phyloP scores from a whole-genome alignment of 2,797 vertebrate species.

The Myotis daubentonii region DNA sequence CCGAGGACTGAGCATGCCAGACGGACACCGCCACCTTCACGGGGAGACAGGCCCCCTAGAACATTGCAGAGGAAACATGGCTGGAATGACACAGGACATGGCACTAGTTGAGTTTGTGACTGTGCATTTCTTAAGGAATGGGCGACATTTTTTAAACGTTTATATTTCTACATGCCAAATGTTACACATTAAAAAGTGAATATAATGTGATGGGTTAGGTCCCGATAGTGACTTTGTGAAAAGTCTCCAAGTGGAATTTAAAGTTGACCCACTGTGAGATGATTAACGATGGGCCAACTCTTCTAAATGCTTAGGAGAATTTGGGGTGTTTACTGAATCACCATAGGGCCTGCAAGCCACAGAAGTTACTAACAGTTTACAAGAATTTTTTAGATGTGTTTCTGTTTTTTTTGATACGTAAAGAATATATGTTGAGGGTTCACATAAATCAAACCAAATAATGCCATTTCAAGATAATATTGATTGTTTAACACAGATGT shows the following conservation, averaged over 20 bases:
- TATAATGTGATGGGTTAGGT: conserved; percentile 31
- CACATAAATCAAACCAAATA: conserved; percentile 75
- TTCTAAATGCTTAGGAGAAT: conserved; percentile 19
- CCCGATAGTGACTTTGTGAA: not conserved
- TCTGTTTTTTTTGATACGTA: conserved; percentile 31
- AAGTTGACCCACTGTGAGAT: conserved; percentile 45
- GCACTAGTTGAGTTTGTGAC: conserved; percentile 74
- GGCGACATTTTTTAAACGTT: conserved; percentile 37
- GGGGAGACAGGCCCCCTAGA: conserved; percentile 43
- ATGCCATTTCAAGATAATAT: conserved; percentile 74
- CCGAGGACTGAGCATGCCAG: conserved; percentile 25
- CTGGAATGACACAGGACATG: conserved; percentile 75
- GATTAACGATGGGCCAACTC: conserved; percentile 35
- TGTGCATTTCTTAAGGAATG: conserved; percentile 47
- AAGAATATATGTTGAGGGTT: conserved; percentile 58
- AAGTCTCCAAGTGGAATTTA: conserved; percentile 15
- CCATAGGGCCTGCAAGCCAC: conserved; percentile 17
- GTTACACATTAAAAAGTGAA: conserved; percentile 38
- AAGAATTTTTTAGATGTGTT: conserved; percentile 47
- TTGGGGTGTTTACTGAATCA: conserved; percentile 40
- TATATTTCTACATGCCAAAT: conserved; percentile 41
- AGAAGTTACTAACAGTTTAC: conserved; percentile 47
- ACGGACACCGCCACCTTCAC: conserved; percentile 10
- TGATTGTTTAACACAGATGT: conserved; percentile 70
- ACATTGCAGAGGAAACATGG: conserved; percentile 72